Base-by-base conservation (phyloP, 2,797 vertebrate species). In the Aulostomus chinensis region DNA sequence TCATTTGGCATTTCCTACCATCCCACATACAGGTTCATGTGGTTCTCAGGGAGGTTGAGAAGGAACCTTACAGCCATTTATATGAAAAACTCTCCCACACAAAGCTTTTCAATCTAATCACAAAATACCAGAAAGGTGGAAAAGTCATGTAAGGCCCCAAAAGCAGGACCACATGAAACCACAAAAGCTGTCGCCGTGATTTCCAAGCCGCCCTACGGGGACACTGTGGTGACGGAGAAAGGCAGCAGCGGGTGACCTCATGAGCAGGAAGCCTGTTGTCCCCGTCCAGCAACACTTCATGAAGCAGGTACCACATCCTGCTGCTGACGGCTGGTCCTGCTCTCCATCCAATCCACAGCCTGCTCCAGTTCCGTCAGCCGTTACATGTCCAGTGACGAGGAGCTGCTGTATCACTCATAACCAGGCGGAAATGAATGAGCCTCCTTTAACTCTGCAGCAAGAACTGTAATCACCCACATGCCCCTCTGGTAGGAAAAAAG, bases 211-310 rank as follows among this genome's bases (percentile, higher is more conserved):
- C 37, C 43, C 35, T 4, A 38, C 25, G 57, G 50, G 50, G 58
- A 74, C 39, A 38, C 10, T 3, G 58, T 2, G 7, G 31, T 29
- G 55, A 36, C 55, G 52, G 25, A 40, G 31, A 2, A 13, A 3
- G 18, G 28, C 35, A 39, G 11, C 35, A 8, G 53, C 1, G 38
- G 38, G 48, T 85, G 77, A 86, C 62, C 66, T 86, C 75, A 83
- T 69, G 57, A 71, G 43, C 39, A 62, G 53, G n/a, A 74, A 53
- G 28, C 61, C 64, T 75, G 76, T 74, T 75, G 76, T 83, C 81
- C 56, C 65, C 2, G 32, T 88, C 81, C 84, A 88, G 81, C 72
- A 86, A 83, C 89, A 89, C 86, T 77, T 90, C 78, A 48, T 86
- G 81, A 88, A 70, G 39, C 20, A 0, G 14, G 42, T 37, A 54